phyloP scores from a whole-genome alignment of 1,140 invertebrate species.

The Rhynchophorus ferrugineus region DNA sequence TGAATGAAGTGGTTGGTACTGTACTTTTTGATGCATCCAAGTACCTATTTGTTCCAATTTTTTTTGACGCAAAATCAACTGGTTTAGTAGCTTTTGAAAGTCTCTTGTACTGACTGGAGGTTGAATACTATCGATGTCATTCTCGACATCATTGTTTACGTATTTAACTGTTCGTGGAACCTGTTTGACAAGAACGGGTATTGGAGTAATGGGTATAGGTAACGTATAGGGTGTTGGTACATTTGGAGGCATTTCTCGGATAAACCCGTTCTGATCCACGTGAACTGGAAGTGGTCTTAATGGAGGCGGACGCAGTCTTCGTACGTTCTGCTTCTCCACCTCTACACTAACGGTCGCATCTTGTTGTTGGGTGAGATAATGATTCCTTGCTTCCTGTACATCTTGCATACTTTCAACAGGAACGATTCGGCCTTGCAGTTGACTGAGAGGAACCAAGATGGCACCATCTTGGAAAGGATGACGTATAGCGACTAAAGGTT shows the following conservation, averaged over 20 bases:
- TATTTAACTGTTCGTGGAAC: slow-evolving; percentile 25
- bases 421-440: slow-evolving; percentile 39
- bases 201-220: slow-evolving; percentile 35
- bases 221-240: slow-evolving; percentile 32
- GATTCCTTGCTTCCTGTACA: slow-evolving; percentile 21
- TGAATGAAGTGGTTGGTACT: slow-evolving; percentile 19
- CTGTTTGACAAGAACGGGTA: slow-evolving; percentile 23
- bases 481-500: slow-evolving; percentile 40
- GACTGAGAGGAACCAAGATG: slow-evolving; percentile 40
- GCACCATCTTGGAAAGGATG: slow-evolving; percentile 45
- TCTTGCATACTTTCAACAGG: slow-evolving; percentile 24
- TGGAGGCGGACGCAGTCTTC: slow-evolving; percentile 18
- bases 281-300: slow-evolving; percentile 36
- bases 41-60: slow-evolving; percentile 43
- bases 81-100: slow-evolving; percentile 49
- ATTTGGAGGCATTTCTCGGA: slow-evolving; percentile 31
- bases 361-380: slow-evolving; percentile 22
- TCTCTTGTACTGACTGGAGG: slow-evolving; percentile 51
- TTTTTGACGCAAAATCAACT: slow-evolving; percentile 48
- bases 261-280: slow-evolving; percentile 37
- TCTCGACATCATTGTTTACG: slow-evolving; percentile 23
- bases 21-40: slow-evolving; percentile 23
- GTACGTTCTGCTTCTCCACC: slow-evolving; percentile 35
- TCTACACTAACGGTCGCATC: slow-evolving; percentile 7
- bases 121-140: slow-evolving; percentile 35